Evolutionary conservation across 2,797 vertebrate species (phyloP), one percentile per base, ranked within the genome.

Genomic region (Aeoliscus strigatus): DNA sequence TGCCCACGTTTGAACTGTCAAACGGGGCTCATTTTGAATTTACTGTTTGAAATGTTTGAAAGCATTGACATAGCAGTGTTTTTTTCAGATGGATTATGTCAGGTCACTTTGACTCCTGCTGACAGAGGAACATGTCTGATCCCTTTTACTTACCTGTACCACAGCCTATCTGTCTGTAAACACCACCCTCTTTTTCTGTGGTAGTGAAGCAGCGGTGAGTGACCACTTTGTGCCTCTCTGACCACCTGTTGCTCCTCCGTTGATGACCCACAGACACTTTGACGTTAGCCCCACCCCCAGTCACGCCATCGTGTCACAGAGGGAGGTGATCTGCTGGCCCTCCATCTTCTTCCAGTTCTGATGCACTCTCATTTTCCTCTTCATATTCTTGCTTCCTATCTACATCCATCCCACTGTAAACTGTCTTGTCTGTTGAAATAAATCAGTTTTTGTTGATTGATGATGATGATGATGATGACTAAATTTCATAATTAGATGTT

Each of bases 211-310:
- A 17, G 40, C 31, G 26, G 46, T 7, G 12, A 27, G 37, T 16
- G 55, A 59, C 44, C 53, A 42, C 37, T 42, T 30, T 37, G 38
- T 45, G 72, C 69, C 65, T 77, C 61, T 55, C 59, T 66, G 52
- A 50, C 75, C 70, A 78, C 79, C 75, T 79, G 77, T 54, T 4
- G 61, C 66, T 62, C 50, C 65, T 61, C 60, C 28, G 15, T 46
- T 53, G 66, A 25, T 37, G 56, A 16, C 50, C 39, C 64, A 68
- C 58, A 77, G 62, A 38, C 59, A 9, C 27, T 59, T 60, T 77
- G 71, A 74, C 71, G 46, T 78, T 59, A 74, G 27, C 36, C 48
- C 38, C 34, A 33, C 47, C 60, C 32, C 44, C 59, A 51, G 14
- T 42, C 16, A 30, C 3, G 2, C 12, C 51, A 45, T 66, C 24